Evolutionary conservation across 2,888 invertebrate genomes (phyloP), one percentile per base, ranked within the genome.

Genomic region (Sinotaia quadrata): DNA sequence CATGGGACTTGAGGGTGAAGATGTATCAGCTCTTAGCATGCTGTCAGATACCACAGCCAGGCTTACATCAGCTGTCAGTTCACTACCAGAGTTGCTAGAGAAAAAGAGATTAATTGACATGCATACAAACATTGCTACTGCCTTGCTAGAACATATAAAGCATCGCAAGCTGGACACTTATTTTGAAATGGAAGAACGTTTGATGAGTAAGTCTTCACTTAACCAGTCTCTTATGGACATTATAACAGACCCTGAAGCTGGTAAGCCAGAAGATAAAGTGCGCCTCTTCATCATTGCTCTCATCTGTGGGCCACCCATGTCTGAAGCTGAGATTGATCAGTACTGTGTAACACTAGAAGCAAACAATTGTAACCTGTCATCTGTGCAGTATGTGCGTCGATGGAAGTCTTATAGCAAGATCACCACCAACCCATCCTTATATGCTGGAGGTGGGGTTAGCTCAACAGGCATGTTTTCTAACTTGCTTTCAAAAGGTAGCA

Each of bases 391-490:
- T 85, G 93, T 98, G 82, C 94, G 94, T 86, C 91, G 97, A 83
- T 97, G 96, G 95, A 95, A 95, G 93, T 92, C 93, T 57, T 94
- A 93, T 85, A 92, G 93, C 36, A 94, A 94, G 89, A 93, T 95
- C 91, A 90, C 92, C 3, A 89, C 91, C 24, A 91, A 92, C 66
- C 91, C 92, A 31, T 94, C 93, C 85, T 95, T 95, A 69, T 89
- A 89, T 82, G 88, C 88, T 33, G 97, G 89, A 31, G 89, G 97
- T 86, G 97, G 96, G 33, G 97, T 97, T 0, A 97, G 96, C 89
- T 98, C 98, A 0, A 95, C 97, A 1, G 81, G 94, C 73, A 98
- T 99, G 98, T 98, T 99, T 89, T 96, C 97, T 10, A 99, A 98
- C 89, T 91, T 99, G 67, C 95, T 99, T 82, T 95, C 95, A 10